Evolutionary conservation across 2,113 vertebrate species (phyloP), one percentile per base, ranked within the genome.

Genomic region (Cottus gobio): DNA sequence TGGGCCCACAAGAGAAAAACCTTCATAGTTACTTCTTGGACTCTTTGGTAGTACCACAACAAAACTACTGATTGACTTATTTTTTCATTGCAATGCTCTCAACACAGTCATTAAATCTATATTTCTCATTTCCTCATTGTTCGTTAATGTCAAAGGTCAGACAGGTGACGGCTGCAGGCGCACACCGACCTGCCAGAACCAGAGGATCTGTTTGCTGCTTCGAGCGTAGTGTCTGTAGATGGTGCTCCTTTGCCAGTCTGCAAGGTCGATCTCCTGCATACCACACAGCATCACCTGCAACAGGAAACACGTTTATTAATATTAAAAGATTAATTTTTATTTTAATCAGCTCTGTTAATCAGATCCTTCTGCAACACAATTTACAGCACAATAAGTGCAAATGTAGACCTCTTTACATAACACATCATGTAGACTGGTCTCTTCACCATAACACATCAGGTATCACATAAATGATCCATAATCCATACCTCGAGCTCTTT

Each of bases 201-300:
- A 99, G 39, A 97, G 58, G 22, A 99, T 99, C 88, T 99, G 98
- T 78, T 98, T 99, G 95, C 97, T 99, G 90, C 95, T 97, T 58
- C 97, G 95, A 50, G 97, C 95, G 0, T 99, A 99, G 91, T 99
- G 98, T 87, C 97, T 95, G 92, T 99, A 99, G 92, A 99, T 99
- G 39, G 97, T 94, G 89, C 96, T 96, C 62, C 96, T 96, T 84
- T 99, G 98, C 98, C 98, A 99, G 91, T 99, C 98, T 61, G 93
- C 94, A 60, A 99, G 87, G 89, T 99, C 98, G 0, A 99, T 99
- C 88, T 99, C 98, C 90, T 99, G 98, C 98, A 99, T 99, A 67
- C 98, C 98, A 89, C 98, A 99, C 24, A 99, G 95, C 94, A 99
- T 97, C 63, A 99, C 98, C 98, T 99, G 69, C 0, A 65, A 34